A percentile compares a stretch with the other conserved stretches of the same genome.
Conservation (phyloP, 2,113 vertebrate genomes). For the Tinamus guttatus region DNA sequence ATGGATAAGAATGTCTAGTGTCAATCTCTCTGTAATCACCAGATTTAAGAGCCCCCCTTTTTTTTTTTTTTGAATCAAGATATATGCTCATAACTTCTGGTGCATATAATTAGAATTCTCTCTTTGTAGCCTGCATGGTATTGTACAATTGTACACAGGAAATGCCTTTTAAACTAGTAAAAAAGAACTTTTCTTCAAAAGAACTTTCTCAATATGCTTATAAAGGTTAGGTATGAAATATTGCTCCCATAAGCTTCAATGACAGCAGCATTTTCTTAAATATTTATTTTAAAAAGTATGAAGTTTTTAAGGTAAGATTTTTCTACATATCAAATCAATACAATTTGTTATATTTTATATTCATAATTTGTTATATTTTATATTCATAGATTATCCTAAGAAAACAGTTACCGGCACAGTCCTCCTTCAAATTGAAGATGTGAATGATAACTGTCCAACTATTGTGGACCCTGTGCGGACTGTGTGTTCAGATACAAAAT, state of each 20-base stretch:
- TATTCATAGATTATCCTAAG: slow-evolving; percentile 74
- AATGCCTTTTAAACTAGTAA: not conserved
- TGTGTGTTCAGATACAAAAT: slow-evolving; percentile 76
- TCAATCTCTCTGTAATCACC: not conserved
- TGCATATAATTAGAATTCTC: not conserved
- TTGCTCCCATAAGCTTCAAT: not conserved
- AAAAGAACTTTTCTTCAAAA: not conserved
- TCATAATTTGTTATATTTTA: slow-evolving; percentile 31
- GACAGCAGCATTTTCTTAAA: not conserved
- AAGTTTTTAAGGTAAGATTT: not conserved
- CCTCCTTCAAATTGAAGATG: slow-evolving; percentile 84
- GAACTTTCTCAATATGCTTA: not conserved
- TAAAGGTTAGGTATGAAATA: not conserved
- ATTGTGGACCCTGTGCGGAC: slow-evolving; percentile 72
- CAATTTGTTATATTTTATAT: not conserved
- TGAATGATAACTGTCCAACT: slow-evolving; percentile 91
- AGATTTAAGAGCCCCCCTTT: not conserved
- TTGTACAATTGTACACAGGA: not conserved
- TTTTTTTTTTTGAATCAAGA: not conserved
- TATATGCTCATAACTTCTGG: not conserved
- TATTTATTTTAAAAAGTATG: not conserved
- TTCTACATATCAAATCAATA: not conserved
- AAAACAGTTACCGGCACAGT: slow-evolving; percentile 91
- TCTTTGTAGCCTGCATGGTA: not conserved
- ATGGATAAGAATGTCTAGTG: not conserved